These are phyloP conservation scores for Hedychridium roseum DNA, from an alignment of 2,888 invertebrate species.

Conservation along the genomic window DNA sequence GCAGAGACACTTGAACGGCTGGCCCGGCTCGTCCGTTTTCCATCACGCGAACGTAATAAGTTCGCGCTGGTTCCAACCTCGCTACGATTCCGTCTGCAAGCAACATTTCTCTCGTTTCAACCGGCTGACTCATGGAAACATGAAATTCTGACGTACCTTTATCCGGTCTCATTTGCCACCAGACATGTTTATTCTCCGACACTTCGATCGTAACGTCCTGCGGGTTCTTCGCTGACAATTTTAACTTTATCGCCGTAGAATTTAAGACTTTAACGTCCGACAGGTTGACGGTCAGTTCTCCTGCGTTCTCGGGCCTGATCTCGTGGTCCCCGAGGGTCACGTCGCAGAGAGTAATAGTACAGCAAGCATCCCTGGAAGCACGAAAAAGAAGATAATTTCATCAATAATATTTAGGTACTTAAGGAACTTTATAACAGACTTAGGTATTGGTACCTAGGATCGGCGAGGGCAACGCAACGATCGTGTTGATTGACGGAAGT, in stretches of 20 bases:
- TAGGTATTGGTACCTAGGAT: slow-evolving; percentile 66
- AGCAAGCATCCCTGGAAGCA: slow-evolving; percentile 76
- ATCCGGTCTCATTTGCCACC: slow-evolving; percentile 54
- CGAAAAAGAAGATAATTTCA: neutral
- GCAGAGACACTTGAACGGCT: slow-evolving; percentile 51
- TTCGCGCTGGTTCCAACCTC: slow-evolving; percentile 59
- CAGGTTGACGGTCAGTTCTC: slow-evolving; percentile 53
- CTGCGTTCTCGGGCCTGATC: slow-evolving; percentile 54
- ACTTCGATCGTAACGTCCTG: slow-evolving; percentile 51
- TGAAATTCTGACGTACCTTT: slow-evolving; percentile 43
- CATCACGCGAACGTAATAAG: slow-evolving; percentile 60
- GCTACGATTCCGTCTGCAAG: slow-evolving; percentile 53
- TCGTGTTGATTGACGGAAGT: slow-evolving; percentile 66
- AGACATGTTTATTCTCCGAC: slow-evolving; percentile 56
- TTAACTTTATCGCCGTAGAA: slow-evolving; percentile 58
- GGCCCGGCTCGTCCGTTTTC: slow-evolving; percentile 52
- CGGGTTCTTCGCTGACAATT: slow-evolving; percentile 48
- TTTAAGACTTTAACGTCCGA: slow-evolving; percentile 59
- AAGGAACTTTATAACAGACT: neutral
- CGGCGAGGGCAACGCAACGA: slow-evolving; percentile 82
- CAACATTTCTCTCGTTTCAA: neutral
- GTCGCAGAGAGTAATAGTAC: slow-evolving; percentile 85
- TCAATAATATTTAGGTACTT: neutral
- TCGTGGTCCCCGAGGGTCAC: slow-evolving; percentile 83
- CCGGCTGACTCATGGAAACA: neutral